Evolutionary conservation across 1,140 invertebrate species (phyloP), one percentile per base, ranked within the genome.

Genomic region (Uloborus diversus): DNA sequence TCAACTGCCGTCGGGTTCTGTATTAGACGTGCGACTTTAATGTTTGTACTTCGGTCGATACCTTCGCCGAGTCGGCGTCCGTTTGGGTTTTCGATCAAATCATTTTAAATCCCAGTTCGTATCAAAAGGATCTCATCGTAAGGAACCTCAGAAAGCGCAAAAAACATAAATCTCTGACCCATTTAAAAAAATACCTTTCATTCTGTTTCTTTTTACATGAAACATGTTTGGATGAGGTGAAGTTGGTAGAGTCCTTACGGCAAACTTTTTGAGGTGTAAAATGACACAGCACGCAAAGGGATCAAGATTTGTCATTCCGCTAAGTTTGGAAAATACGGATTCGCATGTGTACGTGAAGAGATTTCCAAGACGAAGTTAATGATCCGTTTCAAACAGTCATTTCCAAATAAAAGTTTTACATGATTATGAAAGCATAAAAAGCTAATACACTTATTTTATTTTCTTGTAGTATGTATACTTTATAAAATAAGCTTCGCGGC

Each of bases 231-330:
- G 56, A 2, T 23, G 56, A 59, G 1, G 23, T 30, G 3, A 11
- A n/a, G 1, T 30, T n/a, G 28, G 13, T 13, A 28, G 56, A 59
- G 28, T 1, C 32, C 56, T 59, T 28, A 0, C 5, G 9, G 14
- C 25, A 25, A 30, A 25, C 32, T 59, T 56, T 71, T 23, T 47
- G 30, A 59, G 56, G 53, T 71, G 69, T 51, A 59, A 71, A 71
- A 71, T 71, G 69, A 28, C 17, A 71, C 57, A 59, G 49, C 23
- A 47, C 17, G 56, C 25, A 30, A 59, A 59, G 23, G 32, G 56
- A 59, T 59, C 56, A 66, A 49, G 42, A 20, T 27, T 59, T 59
- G 69, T 28, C 69, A 71, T 71, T 71, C 59, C 30, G 49, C 25
- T 51, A 32, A 42, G 17, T 13, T 17, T 13, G 28, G 47, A 23